Base-by-base conservation (phyloP, 2,113 vertebrate genomes). In the Lathamus discolor region DNA sequence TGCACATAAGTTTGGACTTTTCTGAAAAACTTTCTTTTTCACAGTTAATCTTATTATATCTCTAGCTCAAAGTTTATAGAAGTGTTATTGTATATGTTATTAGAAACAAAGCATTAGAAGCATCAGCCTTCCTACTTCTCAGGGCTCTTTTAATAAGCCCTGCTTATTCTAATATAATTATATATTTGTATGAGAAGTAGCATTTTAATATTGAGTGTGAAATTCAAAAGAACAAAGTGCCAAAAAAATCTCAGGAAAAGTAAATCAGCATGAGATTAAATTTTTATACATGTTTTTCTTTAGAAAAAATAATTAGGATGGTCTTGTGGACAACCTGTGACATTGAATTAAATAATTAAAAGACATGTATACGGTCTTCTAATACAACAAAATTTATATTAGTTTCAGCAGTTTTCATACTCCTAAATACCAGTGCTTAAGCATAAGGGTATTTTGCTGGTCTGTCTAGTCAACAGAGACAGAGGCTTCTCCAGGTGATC, bases 21-120 rank as follows among this genome's bases (percentile, higher is more conserved):
- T 51, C 41, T n/a, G 41, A 72, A 68, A 83, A 79, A 6, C 7
- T 29, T 11, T 31, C 10, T 76, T 92, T 92, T 62, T 86, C 54
- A 39, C 8, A 4, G 22, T 37, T 78, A 44, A 17, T 72, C 10
- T 84, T 74, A 55, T 31, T 79, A 25, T 16, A 54, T 23, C 4
- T 63, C 17, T 41, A 64, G 13, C 31, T 84, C 39, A 28, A 87
- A 55, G 8, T 68, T 87, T 64, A 24, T 48, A 22, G 39, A 33
- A 61, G 13, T 7, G 3, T 72, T 83, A 8, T 64, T 73, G 15
- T 11, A 31, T 8, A 7, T 18, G 6, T 51, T 86, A 5, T 8
- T 78, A 39, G 41, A 91, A 92, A 92, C 15, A 67, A 83, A 92
- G 25, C 39, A 55, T 72, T 62, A 70, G 22, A 86, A 92, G 31